A percentile compares a stretch with the other conserved stretches of the same genome.
Conservation (phyloP, 1,140 invertebrate species). For the Brachionus sp. region DNA sequence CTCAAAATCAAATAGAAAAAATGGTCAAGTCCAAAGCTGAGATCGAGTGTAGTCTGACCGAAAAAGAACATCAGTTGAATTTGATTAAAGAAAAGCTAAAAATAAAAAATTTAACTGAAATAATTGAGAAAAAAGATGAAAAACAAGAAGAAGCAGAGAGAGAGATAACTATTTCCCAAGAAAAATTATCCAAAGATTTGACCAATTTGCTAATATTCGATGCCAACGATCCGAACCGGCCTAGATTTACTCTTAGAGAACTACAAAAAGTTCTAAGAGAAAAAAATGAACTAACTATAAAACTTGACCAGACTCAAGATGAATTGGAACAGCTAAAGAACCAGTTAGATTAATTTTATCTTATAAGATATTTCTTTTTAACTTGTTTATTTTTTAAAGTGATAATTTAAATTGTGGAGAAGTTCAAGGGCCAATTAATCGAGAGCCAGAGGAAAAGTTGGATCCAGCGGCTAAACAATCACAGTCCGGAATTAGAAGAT, state of each 20-base stretch:
- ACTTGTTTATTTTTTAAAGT: not conserved
- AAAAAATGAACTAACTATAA: slow-evolving; percentile 42
- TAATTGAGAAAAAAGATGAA: slow-evolving; percentile 47
- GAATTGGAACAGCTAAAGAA: slow-evolving; percentile 68
- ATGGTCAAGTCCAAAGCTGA: slow-evolving; percentile 35
- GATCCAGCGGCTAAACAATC: slow-evolving; percentile 63
- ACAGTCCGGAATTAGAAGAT: slow-evolving; percentile 83
- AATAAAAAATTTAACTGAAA: slow-evolving; percentile 9
- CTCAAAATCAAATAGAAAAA: slow-evolving; percentile 44
- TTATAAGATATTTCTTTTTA: not conserved
- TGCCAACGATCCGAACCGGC: slow-evolving; percentile 37
- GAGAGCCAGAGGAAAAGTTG: slow-evolving; percentile 87
- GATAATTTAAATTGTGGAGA: not conserved
- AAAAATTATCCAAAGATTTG: slow-evolving; percentile 9
- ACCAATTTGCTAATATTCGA: slow-evolving; percentile 26
- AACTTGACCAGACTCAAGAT: slow-evolving; percentile 28
- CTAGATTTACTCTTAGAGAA: slow-evolving; percentile 25
- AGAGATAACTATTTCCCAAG: not conserved
- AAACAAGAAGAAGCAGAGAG: not conserved
- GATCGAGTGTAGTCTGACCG: slow-evolving; percentile 15
- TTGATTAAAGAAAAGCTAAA: slow-evolving; percentile 12
- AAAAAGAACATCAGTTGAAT: slow-evolving; percentile 30
- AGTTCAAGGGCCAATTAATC: slow-evolving; percentile 89
- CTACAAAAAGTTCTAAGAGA: slow-evolving; percentile 32
- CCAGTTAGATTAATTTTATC: slow-evolving; percentile 50